phyloP scores from a whole-genome alignment of 2,113 vertebrate species.

The Gambusia holbrooki region DNA sequence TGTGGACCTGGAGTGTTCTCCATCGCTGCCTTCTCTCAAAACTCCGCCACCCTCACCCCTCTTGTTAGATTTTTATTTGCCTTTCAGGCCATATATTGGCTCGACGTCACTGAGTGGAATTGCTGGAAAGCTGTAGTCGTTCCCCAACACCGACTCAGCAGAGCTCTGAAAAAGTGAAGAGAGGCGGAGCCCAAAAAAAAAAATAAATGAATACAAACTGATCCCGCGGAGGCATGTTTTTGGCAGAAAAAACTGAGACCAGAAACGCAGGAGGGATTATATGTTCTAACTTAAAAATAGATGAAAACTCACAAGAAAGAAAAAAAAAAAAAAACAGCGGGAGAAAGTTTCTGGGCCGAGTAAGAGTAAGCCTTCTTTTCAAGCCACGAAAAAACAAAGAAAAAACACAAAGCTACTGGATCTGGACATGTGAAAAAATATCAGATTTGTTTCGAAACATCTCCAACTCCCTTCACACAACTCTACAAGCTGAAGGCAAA shows the following conservation, averaged over 20 bases:
- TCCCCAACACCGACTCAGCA: not conserved
- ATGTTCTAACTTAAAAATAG: slow-evolving; percentile 2
- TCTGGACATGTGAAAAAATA: not conserved
- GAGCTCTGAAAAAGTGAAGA: not conserved
- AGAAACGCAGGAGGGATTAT: slow-evolving; percentile 10
- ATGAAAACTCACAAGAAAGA: not conserved
- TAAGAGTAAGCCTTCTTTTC: not conserved
- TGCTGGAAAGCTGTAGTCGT: not conserved
- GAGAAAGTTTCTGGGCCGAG: not conserved
- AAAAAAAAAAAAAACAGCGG: not conserved
- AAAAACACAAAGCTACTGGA: not conserved
- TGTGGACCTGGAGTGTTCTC: not conserved
- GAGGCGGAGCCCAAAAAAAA: not conserved
- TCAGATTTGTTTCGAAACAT: not conserved
- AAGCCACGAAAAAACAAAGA: not conserved
- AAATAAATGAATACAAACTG: not conserved
- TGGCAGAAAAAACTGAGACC: not conserved
- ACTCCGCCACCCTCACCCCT: too few relatives aligned
- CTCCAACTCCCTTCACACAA: not conserved
- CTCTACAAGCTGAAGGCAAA: not conserved
- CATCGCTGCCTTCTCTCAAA: not conserved
- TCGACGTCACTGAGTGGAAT: not conserved
- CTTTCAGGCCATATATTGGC: not conserved
- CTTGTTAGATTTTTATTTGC: not conserved
- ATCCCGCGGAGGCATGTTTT: not conserved